A percentile compares a stretch with the other conserved stretches of the same genome.
Evolutionary conservation across 1,140 invertebrate genomes (phyloP).

Genomic region (Papilio polytes): DNA sequence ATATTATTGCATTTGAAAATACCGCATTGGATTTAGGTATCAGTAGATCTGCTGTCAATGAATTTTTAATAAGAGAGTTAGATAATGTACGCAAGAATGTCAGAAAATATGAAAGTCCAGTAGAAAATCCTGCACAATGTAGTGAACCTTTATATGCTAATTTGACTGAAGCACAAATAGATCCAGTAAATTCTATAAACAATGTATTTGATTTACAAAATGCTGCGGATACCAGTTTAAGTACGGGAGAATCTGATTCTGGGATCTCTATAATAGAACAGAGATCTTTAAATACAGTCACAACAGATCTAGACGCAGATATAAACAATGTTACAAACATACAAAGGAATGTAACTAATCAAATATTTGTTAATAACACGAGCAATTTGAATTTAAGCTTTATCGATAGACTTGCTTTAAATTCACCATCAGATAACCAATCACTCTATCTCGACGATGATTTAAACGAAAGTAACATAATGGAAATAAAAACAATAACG

Average conservation of each 20-base stretch:
- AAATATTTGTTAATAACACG: slow-evolving; percentile 71
- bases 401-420: slow-evolving; percentile 77
- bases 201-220: slow-evolving; percentile 27
- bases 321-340: slow-evolving; percentile 61
- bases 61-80: slow-evolving; percentile 72
- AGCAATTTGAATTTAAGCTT: slow-evolving; percentile 79
- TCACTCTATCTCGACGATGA: slow-evolving; percentile 81
- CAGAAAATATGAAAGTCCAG: slow-evolving; percentile 53
- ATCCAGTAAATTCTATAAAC: slow-evolving; percentile 31
- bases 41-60: slow-evolving; percentile 71
- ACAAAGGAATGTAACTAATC: slow-evolving; percentile 69
- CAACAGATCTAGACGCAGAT: slow-evolving; percentile 50
- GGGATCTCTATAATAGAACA: slow-evolving; percentile 70
- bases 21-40: slow-evolving; percentile 75
- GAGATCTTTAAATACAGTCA: slow-evolving; percentile 54
- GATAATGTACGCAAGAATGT: slow-evolving; percentile 78
- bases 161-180: slow-evolving; percentile 49
- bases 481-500: slow-evolving; percentile 83
- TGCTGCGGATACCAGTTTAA: slow-evolving; percentile 41
- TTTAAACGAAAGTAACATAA: slow-evolving; percentile 83
- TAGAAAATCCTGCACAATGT: slow-evolving; percentile 33
- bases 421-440: slow-evolving; percentile 70
- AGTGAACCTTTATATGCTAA: slow-evolving; percentile 69
- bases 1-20: slow-evolving; percentile 76
- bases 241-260: slow-evolving; percentile 60